Evolutionary conservation across 2,888 invertebrate genomes (phyloP), one percentile per base, ranked within the genome.

Genomic region (Campoletis raptor): DNA sequence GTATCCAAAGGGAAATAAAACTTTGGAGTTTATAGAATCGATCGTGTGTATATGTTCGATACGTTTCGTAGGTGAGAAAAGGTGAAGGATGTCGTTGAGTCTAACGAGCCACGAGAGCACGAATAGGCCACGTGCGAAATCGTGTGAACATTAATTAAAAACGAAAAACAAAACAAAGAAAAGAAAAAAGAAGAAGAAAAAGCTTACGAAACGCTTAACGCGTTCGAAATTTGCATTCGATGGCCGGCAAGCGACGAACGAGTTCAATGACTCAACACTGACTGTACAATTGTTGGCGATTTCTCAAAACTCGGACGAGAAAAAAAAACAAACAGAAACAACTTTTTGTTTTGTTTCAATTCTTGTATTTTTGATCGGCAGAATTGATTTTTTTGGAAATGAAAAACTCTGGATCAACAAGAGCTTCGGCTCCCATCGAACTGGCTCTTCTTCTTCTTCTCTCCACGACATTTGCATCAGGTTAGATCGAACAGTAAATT

Each of bases 231-330:
- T 86, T 81, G 86, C 86, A 84, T 86, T 84, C 74, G 86, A 86
- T 86, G 86, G 83, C 86, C 77, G 81, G 78, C 66, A 77, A 73
- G n/a, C 73, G 83, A 73, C 64, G 73, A 61, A 24, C 61, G 78
- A 81, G 86, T 86, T 86, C 86, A 86, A 77, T 86, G 86, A 86
- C 86, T 83, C 61, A 54, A 70, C 80, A 66, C 74, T 45, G 54
- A 24, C 21, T 70, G 40, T 18, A n/a, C 66, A 37, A 72, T 37
- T 57, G 48, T 81, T 42, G 30, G 21, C 74, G 45, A 74, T 76
- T 61, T 74, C 70, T 30, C 48, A 42, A 40, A 36, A 54, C 36
- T 42, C 24, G n/a, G 0, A 24, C 15, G 21, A 42, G 12, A 21
- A 37, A 42, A 52, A 54, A 40, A n/a, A 79, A 76, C 83, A 45